Evolutionary conservation across 1,140 invertebrate genomes (phyloP), one percentile per base, ranked within the genome.

Genomic region (Bathynomus jamesi): DNA sequence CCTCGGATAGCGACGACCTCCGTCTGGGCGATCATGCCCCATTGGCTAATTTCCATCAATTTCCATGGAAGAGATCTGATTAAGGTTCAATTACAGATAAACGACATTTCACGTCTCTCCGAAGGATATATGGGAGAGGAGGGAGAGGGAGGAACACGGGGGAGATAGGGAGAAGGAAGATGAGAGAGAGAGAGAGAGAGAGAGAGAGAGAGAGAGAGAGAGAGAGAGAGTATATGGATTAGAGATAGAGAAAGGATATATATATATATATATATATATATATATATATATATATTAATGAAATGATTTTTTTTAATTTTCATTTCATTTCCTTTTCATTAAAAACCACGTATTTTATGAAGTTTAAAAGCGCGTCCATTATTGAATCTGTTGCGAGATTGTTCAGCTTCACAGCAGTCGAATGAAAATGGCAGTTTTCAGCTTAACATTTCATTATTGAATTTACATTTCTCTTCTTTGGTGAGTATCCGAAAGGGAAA

Each of bases 261-360:
- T 28, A 65, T 65, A 17, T 28, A 30, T 28, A 65, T 65, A 65
- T 28, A 65, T 28, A 24, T 28, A 28, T 28, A 65, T 65, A 30
- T 65, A 65, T 65, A 30, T 28, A 30, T 28, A 30, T 28, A 65
- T 28, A 17, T 7, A 29, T 17, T 8, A 8, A 40, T 40, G 17
- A 8, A 40, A 40, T n/a, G n/a, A n/a, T n/a, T n/a, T n/a, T n/a
- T n/a, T n/a, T n/a, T n/a, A n/a, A n/a, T n/a, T n/a, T n/a, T n/a
- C n/a, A n/a, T n/a, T n/a, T n/a, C n/a, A n/a, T n/a, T n/a, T n/a
- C n/a, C n/a, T n/a, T n/a, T n/a, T n/a, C n/a, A n/a, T n/a, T n/a
- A n/a, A n/a, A n/a, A n/a, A n/a, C n/a, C n/a, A n/a, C n/a, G n/a
- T n/a, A n/a, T n/a, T n/a, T n/a, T n/a, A n/a, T n/a, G n/a, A n/a